phyloP scores from a whole-genome alignment of 2,888 invertebrate genomes.

The Pollenia labialis region DNA sequence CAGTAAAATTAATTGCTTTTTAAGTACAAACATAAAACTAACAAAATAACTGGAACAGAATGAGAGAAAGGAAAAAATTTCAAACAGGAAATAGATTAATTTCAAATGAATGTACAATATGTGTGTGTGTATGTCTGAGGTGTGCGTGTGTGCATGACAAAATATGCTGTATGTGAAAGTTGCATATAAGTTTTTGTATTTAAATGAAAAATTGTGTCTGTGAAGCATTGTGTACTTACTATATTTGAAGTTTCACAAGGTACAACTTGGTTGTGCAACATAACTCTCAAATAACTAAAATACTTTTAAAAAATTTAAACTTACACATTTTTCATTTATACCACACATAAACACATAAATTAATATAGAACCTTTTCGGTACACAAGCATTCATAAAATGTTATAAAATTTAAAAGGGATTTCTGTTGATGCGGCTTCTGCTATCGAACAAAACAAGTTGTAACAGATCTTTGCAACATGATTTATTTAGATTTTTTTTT shows the following conservation, averaged over 20 bases:
- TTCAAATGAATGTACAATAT: conserved; percentile 23
- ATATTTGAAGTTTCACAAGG: conserved; percentile 44
- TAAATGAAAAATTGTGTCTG: neutral
- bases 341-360: neutral
- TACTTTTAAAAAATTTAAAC: conserved; percentile 35
- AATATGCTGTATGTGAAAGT: neutral
- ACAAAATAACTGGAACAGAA: neutral
- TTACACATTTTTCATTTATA: conserved; percentile 4
- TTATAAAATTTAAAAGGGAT: neutral
- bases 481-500: conserved; percentile 41
- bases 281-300: conserved; percentile 46
- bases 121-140: neutral
- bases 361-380: neutral
- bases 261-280: conserved; percentile 45
- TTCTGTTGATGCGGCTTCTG: conserved; percentile 20
- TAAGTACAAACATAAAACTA: conserved; percentile 40
- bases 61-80: neutral
- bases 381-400: conserved; percentile 18
- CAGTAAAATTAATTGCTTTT: conserved; percentile 72
- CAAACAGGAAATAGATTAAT: conserved; percentile 47
- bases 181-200: neutral
- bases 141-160: neutral
- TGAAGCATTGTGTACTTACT: conserved; percentile 27
- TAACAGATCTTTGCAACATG: conserved; percentile 47
- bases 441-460: conserved; percentile 39